Conservation (phyloP, 2,797 vertebrate genomes). For the Mionectes olivaceus region DNA sequence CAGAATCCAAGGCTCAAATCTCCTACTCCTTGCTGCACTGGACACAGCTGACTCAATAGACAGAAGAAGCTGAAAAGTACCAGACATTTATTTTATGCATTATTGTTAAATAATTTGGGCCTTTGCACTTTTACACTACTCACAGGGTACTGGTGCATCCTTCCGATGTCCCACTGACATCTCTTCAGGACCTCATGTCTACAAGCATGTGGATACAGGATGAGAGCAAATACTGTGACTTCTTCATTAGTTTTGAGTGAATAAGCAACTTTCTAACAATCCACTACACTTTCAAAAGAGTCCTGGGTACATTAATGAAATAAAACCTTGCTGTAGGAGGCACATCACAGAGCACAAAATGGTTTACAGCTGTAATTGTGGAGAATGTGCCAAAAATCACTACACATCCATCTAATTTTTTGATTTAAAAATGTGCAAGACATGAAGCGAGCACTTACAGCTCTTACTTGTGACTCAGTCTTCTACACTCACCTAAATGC, state of each 20-base stretch:
- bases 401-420: background rate
- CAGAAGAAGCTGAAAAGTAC: background rate
- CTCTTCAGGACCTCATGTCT: background rate
- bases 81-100: background rate
- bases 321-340: background rate
- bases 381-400: background rate
- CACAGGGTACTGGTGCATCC: background rate
- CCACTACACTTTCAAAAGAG: background rate
- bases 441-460: background rate
- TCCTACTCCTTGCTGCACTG: background rate
- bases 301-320: background rate
- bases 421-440: background rate
- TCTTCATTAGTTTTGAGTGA: background rate
- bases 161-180: background rate
- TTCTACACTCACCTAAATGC: background rate
- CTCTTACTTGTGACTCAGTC: background rate
- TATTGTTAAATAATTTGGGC: background rate
- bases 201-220: background rate
- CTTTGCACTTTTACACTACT: background rate
- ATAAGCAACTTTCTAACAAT: background rate
- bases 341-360: background rate
- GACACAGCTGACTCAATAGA: background rate
- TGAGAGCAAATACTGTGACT: background rate
- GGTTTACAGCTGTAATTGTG: background rate
- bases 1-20: background rate